These are phyloP conservation scores for Sebastes schlegelii DNA, from an alignment of 2,113 vertebrate species.

Conservation along the genomic window DNA sequence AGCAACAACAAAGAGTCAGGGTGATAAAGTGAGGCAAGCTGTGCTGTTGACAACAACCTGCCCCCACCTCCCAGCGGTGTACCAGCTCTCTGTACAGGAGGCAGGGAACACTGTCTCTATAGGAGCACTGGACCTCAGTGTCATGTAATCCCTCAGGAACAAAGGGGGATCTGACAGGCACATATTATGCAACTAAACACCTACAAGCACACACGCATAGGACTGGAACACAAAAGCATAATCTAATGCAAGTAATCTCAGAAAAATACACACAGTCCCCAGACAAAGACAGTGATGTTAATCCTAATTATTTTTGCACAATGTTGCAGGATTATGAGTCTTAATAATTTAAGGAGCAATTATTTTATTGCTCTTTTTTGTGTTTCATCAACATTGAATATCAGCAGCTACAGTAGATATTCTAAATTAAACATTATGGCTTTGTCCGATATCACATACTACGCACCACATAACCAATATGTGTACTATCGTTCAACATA, in stretches of 20 bases:
- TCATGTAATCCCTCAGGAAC: constrained; percentile 45
- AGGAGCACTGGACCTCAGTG: constrained; percentile 29
- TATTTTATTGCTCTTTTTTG: background rate
- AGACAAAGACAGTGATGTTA: background rate
- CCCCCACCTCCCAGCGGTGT: constrained; percentile 55
- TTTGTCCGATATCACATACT: background rate
- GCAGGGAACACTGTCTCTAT: constrained; percentile 39
- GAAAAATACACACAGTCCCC: background rate
- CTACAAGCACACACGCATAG: background rate
- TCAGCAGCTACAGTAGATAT: background rate
- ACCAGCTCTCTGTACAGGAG: constrained; percentile 39
- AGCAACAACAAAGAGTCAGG: constrained; percentile 58
- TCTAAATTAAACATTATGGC: background rate
- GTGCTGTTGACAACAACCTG: constrained; percentile 64
- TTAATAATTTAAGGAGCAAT: background rate
- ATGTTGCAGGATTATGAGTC: background rate
- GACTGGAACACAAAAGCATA: background rate
- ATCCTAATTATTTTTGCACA: constrained; percentile 11
- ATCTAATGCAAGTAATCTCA: background rate
- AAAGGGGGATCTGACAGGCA: constrained; percentile 13
- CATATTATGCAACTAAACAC: constrained; percentile 22
- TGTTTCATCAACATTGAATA: background rate
- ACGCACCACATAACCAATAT: too few species aligned
- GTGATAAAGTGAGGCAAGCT: constrained; percentile 69
- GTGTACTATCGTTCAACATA: too few species aligned